Evolutionary conservation across 1,140 invertebrate genomes (phyloP), one percentile per base, ranked within the genome.

Genomic region (Manduca sexta): DNA sequence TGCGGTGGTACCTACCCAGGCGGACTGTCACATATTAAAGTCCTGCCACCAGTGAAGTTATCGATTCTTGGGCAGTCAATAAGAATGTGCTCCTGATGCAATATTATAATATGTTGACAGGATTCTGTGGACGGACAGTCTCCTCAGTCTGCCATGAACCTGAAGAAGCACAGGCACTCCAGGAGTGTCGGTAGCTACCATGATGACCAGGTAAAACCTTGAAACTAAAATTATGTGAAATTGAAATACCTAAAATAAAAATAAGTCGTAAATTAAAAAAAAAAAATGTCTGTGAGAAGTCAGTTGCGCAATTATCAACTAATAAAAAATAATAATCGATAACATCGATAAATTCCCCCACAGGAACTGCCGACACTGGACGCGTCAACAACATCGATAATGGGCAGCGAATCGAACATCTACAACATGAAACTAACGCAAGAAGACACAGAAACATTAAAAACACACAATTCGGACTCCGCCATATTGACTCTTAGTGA

Each of bases 321-420:
- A n/a, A n/a, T n/a, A n/a, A n/a, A n/a, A n/a, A n/a, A n/a, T n/a
- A n/a, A n/a, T n/a, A n/a, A n/a, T 26, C 1, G 8, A 8, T 26
- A 26, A 26, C 4, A 26, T 43, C 17, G 12, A 18, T 44, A 37
- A 35, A 44, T 33, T 56, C 18, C 45, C 10, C 71, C 69, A 16
- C 56, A 81, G 79, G 77, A 81, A 45, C 29, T 75, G 41, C 56
- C 69, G 16, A 48, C 58, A 2, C 16, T 84, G 39, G 67, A 80
- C 39, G 61, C 72, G n/a, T 83, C 81, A 14, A 77, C 82, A 12
- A 72, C 82, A 41, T 86, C 85, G 11, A 80, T 78, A 56, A 84
- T 86, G 67, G 85, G 85, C 17, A 86, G 81, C 34, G 85, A 87
- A 57, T 77, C 84, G 0, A 86, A 85, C 26, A 77, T 87, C 3